A percentile compares a stretch with the other conserved stretches of the same genome.
Conservation (phyloP, 2,797 vertebrate species). For the Otus scops region DNA sequence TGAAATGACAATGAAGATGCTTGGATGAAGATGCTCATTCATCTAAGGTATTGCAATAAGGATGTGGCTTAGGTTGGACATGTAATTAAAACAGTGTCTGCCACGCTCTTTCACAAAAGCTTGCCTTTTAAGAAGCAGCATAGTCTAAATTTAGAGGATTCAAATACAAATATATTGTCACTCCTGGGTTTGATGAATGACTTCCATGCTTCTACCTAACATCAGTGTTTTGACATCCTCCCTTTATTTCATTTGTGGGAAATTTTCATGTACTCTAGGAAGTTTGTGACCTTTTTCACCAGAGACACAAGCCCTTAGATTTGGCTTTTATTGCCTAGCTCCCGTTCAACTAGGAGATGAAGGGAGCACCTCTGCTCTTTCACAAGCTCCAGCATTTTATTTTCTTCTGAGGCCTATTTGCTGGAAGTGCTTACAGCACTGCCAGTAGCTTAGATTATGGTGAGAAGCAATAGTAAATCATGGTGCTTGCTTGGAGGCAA, state of each 20-base stretch:
- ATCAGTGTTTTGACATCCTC: background rate
- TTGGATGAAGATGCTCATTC: background rate
- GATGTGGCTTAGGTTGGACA: background rate
- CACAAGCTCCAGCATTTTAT: background rate
- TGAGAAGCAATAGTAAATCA: conserved; percentile 9
- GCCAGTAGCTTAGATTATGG: background rate
- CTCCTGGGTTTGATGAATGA: background rate
- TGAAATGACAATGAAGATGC: background rate
- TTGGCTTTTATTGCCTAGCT: background rate
- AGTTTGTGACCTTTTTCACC: background rate
- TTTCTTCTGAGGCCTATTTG: background rate
- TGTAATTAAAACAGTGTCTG: background rate
- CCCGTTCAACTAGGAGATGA: background rate
- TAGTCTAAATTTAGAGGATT: background rate
- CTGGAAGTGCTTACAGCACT: background rate
- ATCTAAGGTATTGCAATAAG: background rate
- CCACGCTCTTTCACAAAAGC: background rate
- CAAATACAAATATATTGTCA: background rate
- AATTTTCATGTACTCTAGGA: background rate
- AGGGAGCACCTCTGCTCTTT: background rate
- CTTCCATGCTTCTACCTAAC: background rate
- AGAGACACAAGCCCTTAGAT: background rate
- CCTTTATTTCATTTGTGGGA: background rate
- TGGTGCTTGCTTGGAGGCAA: background rate
- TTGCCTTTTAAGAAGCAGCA: background rate